These are phyloP conservation scores for Lates japonicus DNA, from an alignment of 2,797 vertebrate genomes.

Conservation along the genomic window DNA sequence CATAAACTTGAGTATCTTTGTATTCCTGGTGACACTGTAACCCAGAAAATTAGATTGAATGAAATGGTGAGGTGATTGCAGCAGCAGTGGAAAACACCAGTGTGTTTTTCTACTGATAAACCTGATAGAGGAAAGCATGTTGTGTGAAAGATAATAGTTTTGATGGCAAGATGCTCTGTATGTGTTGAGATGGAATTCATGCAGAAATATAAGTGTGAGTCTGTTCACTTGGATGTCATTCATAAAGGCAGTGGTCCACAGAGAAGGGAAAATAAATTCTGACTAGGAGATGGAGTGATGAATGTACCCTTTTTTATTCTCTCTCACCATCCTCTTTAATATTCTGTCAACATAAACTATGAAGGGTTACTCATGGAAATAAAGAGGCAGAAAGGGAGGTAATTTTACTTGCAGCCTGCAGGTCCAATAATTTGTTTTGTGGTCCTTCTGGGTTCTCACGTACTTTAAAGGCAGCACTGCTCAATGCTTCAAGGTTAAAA, in stretches of 20 bases:
- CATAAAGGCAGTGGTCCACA: slow-evolving; percentile 53
- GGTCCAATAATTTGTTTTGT: slow-evolving; percentile 81
- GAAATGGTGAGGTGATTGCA: slow-evolving; percentile 25
- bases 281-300: slow-evolving; percentile 64
- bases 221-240: slow-evolving; percentile 71
- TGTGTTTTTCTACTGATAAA: slow-evolving; percentile 63
- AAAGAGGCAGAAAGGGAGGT: slow-evolving; percentile 76
- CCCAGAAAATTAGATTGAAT: slow-evolving; percentile 63
- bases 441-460: slow-evolving; percentile 75
- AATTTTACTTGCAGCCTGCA: slow-evolving; percentile 79
- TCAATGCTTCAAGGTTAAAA: slow-evolving; percentile 83
- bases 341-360: slow-evolving; percentile 81
- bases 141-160: slow-evolving; percentile 47
- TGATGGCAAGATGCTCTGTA: slow-evolving; percentile 49
- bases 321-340: slow-evolving; percentile 72
- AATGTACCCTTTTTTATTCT: slow-evolving; percentile 59
- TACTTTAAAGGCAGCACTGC: slow-evolving; percentile 68
- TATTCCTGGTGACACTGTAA: slow-evolving; percentile 7
- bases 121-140: slow-evolving; percentile 46
- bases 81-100: slow-evolving; percentile 18
- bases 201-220: slow-evolving; percentile 61
- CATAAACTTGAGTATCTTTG: slow-evolving; percentile 12
- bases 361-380: slow-evolving; percentile 81
- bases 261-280: slow-evolving; percentile 58
- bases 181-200: slow-evolving; percentile 58